Conservation (phyloP, 1,140 invertebrate genomes). For the Papilio polytes region DNA sequence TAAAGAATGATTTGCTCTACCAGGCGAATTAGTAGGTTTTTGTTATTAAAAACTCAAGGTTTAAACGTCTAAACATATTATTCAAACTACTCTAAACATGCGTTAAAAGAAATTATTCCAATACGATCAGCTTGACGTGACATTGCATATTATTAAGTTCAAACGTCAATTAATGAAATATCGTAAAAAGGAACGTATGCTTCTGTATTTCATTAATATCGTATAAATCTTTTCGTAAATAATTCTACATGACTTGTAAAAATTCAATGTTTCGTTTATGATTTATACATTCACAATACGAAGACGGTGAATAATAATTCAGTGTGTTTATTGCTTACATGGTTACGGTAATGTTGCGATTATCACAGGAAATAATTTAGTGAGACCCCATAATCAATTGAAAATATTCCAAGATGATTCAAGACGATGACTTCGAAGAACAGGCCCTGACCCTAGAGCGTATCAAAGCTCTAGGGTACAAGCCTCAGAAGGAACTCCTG, state of each 20-base stretch:
- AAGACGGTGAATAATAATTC: conserved; percentile 42
- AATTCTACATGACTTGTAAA: conserved; percentile 75
- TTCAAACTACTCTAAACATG: neutral
- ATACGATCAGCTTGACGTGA: conserved; percentile 40
- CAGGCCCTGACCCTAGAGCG: conserved; percentile 64
- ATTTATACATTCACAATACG: conserved; percentile 53
- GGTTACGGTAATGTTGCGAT: conserved; percentile 53
- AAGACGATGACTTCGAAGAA: conserved; percentile 71
- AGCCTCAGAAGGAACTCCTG: conserved; percentile 86
- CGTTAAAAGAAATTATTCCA: conserved; percentile 12
- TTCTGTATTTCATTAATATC: conserved; percentile 35
- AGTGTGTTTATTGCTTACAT: conserved; percentile 45
- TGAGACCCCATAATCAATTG: conserved; percentile 42
- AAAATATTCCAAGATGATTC: conserved; percentile 65
- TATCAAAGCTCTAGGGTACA: conserved; percentile 67
- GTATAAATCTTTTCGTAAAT: conserved; percentile 53
- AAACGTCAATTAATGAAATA: conserved; percentile 49
- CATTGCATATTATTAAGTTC: conserved; percentile 36
- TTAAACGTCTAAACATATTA: no score
- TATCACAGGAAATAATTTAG: conserved; percentile 45
- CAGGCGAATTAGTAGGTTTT: neutral
- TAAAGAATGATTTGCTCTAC: neutral
- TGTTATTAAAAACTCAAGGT: neutral
- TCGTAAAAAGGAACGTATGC: conserved; percentile 64
- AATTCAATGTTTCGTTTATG: conserved; percentile 76